Conservation (phyloP, 2,888 invertebrate species). For the Ophion obscuratus region DNA sequence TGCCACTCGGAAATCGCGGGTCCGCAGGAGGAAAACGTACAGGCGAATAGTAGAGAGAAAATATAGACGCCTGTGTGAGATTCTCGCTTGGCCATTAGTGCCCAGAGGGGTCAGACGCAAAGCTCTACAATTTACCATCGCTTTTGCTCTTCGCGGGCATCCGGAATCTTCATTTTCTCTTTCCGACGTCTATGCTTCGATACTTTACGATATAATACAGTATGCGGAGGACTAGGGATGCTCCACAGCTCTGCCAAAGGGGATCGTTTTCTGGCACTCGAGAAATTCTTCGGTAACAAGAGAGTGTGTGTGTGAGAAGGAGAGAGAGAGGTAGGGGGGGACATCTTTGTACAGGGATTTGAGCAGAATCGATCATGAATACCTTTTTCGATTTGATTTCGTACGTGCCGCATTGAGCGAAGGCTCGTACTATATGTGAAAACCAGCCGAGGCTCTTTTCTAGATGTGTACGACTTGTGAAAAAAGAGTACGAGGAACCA, state of each 20-base stretch:
- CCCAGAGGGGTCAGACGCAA: slow-evolving; percentile 70
- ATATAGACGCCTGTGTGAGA: slow-evolving; percentile 23
- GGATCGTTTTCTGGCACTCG: slow-evolving; percentile 39
- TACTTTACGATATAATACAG: slow-evolving; percentile 60
- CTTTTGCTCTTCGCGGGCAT: slow-evolving; percentile 51
- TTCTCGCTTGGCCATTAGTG: slow-evolving; percentile 51
- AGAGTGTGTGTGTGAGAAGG: not conserved
- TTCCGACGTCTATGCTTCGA: slow-evolving; percentile 38
- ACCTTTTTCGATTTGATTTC: not conserved
- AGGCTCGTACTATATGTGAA: not conserved
- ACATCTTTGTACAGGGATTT: not conserved
- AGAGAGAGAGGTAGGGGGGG: not conserved
- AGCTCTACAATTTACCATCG: slow-evolving; percentile 72
- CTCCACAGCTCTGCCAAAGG: not conserved
- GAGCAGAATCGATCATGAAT: not conserved
- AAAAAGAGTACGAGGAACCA: no score
- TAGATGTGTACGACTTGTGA: no score
- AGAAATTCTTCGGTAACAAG: slow-evolving; percentile 43
- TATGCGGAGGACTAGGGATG: slow-evolving; percentile 6
- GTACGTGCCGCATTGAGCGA: not conserved
- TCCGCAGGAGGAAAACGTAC: not conserved
- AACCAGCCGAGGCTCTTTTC: no score
- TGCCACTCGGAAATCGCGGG: no score
- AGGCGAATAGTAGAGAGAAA: slow-evolving; percentile 5
- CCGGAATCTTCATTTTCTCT: slow-evolving; percentile 53